Percentiles rank a stretch among this genome's conserved stretches.
These are phyloP conservation scores for Caradrina clavipalpis DNA, from an alignment of 2,888 invertebrate genomes.

Conservation along the genomic window DNA sequence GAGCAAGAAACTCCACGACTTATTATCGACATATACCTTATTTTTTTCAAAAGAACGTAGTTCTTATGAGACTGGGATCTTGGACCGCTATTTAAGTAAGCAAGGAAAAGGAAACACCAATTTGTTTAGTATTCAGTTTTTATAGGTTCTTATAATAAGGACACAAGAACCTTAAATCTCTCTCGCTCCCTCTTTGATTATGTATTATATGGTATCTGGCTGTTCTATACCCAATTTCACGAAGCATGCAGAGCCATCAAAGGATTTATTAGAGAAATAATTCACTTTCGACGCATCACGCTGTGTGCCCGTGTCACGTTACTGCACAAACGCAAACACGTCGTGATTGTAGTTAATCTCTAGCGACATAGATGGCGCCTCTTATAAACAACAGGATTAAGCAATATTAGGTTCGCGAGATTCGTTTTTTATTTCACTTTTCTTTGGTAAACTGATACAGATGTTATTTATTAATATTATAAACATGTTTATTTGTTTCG, in stretches of 20 bases:
- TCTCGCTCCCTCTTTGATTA: no score
- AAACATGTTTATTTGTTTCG: no score
- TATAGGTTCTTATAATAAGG: background rate
- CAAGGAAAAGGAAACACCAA: background rate
- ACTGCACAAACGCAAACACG: background rate
- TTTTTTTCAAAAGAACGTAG: background rate
- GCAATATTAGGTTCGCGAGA: background rate
- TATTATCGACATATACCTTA: no score
- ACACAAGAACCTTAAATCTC: background rate
- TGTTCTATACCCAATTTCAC: background rate
- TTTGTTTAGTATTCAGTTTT: background rate
- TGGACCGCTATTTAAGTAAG: background rate
- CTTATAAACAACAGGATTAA: background rate
- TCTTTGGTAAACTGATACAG: background rate
- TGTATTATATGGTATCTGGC: background rate
- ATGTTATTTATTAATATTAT: background rate
- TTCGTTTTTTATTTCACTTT: background rate
- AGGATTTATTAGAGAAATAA: slow-evolving; percentile 16
- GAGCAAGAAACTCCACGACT: no score
- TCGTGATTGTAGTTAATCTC: slow-evolving; percentile 12
- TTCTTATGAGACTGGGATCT: background rate
- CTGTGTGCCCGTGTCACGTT: background rate
- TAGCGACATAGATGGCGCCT: slow-evolving; percentile 33
- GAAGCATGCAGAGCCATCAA: slow-evolving; percentile 21
- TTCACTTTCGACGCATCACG: background rate